phyloP scores from a whole-genome alignment of 1,140 invertebrate genomes.

The Popillia japonica region DNA sequence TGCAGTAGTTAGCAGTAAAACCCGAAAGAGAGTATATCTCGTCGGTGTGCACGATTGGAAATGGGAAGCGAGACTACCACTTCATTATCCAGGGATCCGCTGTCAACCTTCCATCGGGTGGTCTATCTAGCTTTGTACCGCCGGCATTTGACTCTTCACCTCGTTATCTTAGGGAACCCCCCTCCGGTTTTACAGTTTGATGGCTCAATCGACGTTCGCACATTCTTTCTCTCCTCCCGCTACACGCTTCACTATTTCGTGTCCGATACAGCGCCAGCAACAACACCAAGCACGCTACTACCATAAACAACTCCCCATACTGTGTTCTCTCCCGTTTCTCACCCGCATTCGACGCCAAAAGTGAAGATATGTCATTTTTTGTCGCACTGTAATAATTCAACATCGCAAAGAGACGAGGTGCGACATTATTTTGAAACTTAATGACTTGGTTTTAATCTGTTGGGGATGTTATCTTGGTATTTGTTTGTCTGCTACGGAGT shows the following conservation, averaged over 20 bases:
- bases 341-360: constrained; percentile 1
- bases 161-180: constrained; percentile 48
- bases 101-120: constrained; percentile 50
- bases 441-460: background rate
- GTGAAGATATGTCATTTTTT: constrained; percentile 18
- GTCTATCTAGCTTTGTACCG: constrained; percentile 45
- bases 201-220: constrained; percentile 52
- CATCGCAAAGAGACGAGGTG: constrained; percentile 5
- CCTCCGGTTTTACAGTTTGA: constrained; percentile 43
- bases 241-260: constrained; percentile 24
- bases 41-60: background rate
- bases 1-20: background rate
- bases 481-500: no score
- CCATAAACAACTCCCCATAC: constrained; percentile 20
- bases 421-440: constrained; percentile 29
- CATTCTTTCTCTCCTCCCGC: constrained; percentile 39
- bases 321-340: background rate
- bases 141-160: constrained; percentile 46
- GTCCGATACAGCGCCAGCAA: background rate
- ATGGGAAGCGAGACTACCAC: constrained; percentile 41
- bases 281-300: constrained; percentile 11
- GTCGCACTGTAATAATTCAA: constrained; percentile 22
- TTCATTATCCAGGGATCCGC: constrained; percentile 49
- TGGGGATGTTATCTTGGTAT: background rate
- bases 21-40: constrained; percentile 1